phyloP scores from a whole-genome alignment of 2,797 vertebrate species.

The Synaphobranchus kaupii region DNA sequence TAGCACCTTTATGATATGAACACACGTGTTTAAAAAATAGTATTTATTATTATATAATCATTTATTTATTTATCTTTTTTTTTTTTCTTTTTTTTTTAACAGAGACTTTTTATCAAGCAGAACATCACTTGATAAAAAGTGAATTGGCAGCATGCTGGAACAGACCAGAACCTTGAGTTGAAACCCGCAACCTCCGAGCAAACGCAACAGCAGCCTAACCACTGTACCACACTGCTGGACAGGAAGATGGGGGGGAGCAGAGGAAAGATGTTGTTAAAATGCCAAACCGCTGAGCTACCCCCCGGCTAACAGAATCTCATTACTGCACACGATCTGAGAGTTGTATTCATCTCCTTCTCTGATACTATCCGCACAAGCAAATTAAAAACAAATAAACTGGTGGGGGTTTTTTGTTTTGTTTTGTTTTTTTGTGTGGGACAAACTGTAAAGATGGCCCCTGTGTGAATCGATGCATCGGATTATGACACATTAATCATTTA shows the following conservation, averaged over 20 bases:
- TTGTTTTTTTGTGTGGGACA: background rate
- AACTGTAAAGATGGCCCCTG: background rate
- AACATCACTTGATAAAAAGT: no score
- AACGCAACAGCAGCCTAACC: background rate
- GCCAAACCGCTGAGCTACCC: constrained; percentile 8
- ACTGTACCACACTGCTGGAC: background rate
- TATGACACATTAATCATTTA: constrained; percentile 10
- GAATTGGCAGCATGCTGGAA: background rate
- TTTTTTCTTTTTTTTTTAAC: no score
- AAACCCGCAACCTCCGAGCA: background rate
- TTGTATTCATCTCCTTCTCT: background rate
- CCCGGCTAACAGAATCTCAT: constrained; percentile 2
- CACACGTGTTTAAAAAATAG: background rate
- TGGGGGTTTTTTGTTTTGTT: background rate
- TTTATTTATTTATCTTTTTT: no score
- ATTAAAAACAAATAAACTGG: constrained; percentile 20
- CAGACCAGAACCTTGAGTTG: background rate
- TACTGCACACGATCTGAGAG: background rate
- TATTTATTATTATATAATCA: background rate
- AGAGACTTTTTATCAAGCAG: no score
- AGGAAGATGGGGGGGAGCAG: background rate
- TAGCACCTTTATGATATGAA: background rate
- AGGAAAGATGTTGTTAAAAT: constrained; percentile 1
- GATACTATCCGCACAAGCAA: background rate
- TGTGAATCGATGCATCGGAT: background rate